Evolutionary conservation across 1,140 invertebrate species (phyloP).

Genomic region (Penaeus indicus): DNA sequence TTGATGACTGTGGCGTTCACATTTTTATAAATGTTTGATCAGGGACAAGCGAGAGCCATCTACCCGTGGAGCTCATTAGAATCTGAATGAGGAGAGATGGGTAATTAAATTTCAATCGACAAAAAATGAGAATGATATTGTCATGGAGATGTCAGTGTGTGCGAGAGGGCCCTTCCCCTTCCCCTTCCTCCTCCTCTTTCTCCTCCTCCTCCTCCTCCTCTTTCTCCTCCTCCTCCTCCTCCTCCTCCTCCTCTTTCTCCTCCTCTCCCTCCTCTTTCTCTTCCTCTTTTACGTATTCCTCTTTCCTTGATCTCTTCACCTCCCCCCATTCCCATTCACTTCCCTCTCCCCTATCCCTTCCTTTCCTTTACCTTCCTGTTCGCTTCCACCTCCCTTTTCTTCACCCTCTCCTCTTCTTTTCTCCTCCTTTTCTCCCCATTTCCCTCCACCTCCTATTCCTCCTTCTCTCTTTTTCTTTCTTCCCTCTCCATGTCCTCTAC

Average conservation of each 20-base stretch:
- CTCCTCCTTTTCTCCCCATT: too few species aligned
- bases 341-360: not conserved
- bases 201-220: not conserved
- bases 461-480: too few species aligned
- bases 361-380: too few species aligned
- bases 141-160: constrained; percentile 16
- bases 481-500: too few species aligned
- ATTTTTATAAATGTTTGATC: constrained; percentile 33
- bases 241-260: not conserved
- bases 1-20: constrained; percentile 26
- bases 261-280: not conserved
- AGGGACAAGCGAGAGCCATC: constrained; percentile 17
- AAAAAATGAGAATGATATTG: constrained; percentile 6
- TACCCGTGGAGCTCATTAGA: constrained; percentile 19
- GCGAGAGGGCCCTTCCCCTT: not conserved
- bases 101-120: constrained; percentile 20
- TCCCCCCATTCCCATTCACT: not conserved
- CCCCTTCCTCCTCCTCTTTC: too few species aligned
- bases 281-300: not conserved
- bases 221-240: not conserved
- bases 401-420: too few species aligned
- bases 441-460: too few species aligned
- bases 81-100: constrained; percentile 24
- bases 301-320: too few species aligned
- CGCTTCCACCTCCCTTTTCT: too few species aligned